Percentiles rank a stretch among this genome's conserved stretches.
These are phyloP conservation scores for Uromys caudimaculatus DNA, from an alignment of 2,797 vertebrate genomes.

Conservation along the genomic window DNA sequence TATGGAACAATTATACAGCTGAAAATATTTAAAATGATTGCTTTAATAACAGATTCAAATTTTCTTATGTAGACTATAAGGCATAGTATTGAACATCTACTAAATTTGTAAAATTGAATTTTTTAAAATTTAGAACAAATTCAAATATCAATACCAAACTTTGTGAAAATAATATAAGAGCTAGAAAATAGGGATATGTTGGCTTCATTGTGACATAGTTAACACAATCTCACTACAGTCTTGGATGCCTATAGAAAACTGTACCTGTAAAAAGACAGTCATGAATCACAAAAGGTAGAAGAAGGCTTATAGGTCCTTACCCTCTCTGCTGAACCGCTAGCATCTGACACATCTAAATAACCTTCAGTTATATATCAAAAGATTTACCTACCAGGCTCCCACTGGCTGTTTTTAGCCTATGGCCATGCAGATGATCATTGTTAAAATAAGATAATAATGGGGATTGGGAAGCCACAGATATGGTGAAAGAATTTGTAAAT, in stretches of 20 bases:
- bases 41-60: background rate
- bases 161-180: background rate
- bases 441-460: background rate
- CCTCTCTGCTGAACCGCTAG: background rate
- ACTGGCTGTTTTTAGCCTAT: background rate
- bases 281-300: background rate
- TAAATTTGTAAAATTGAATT: background rate
- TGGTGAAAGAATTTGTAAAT: background rate
- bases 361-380: background rate
- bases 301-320: background rate
- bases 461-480: background rate
- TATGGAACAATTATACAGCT: slow-evolving; percentile 33
- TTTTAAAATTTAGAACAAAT: background rate
- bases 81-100: background rate
- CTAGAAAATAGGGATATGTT: background rate
- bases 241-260: no score
- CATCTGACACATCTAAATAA: background rate
- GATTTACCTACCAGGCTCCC: background rate
- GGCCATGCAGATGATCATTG: background rate
- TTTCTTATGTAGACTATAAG: background rate
- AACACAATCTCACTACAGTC: background rate
- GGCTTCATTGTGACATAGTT: no score
- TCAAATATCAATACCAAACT: background rate
- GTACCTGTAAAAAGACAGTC: background rate
- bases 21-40: background rate